phyloP scores from a whole-genome alignment of 2,113 vertebrate species.

The Pleuronectes platessa region DNA sequence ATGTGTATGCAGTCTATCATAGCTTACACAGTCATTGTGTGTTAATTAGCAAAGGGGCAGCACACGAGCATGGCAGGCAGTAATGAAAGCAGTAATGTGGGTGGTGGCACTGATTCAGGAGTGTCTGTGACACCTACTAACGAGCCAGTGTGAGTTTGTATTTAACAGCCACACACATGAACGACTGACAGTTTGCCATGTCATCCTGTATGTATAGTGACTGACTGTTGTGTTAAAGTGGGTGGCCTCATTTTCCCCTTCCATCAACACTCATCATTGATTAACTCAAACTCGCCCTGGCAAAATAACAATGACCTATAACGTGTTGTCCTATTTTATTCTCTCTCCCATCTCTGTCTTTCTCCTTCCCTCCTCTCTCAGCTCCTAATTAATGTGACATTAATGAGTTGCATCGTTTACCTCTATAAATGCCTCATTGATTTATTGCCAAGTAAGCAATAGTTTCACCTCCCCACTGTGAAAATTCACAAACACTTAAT shows the following conservation, averaged over 20 bases:
- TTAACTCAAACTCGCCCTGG: slow-evolving; percentile 30
- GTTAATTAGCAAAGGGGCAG: slow-evolving; percentile 62
- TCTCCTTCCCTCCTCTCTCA: slow-evolving; percentile 7
- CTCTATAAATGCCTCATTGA: slow-evolving; percentile 64
- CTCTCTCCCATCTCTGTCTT: slow-evolving; percentile 9
- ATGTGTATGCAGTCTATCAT: slow-evolving; percentile 47
- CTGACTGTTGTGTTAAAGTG: slow-evolving; percentile 17
- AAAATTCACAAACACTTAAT: slow-evolving; percentile 14
- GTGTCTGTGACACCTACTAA: slow-evolving; percentile 38
- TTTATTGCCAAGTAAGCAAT: slow-evolving; percentile 54
- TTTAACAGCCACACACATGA: background rate
- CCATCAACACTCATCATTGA: slow-evolving; percentile 63
- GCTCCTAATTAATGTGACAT: slow-evolving; percentile 58
- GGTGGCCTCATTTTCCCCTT: slow-evolving; percentile 19
- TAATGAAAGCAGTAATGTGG: slow-evolving; percentile 36
- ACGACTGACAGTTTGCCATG: slow-evolving; percentile 1
- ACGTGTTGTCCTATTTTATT: slow-evolving; percentile 35
- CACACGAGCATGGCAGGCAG: slow-evolving; percentile 38
- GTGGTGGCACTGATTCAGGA: slow-evolving; percentile 48
- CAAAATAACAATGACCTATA: slow-evolving; percentile 36
- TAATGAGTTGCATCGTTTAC: slow-evolving; percentile 73
- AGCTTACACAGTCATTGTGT: slow-evolving; percentile 64
- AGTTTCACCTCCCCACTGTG: slow-evolving; percentile 26
- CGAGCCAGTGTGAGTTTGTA: slow-evolving; percentile 14
- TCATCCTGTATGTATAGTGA: slow-evolving; percentile 8